Evolutionary conservation across 2,888 invertebrate genomes (phyloP), one percentile per base, ranked within the genome.

Genomic region (Lasioglossum leucozonium): DNA sequence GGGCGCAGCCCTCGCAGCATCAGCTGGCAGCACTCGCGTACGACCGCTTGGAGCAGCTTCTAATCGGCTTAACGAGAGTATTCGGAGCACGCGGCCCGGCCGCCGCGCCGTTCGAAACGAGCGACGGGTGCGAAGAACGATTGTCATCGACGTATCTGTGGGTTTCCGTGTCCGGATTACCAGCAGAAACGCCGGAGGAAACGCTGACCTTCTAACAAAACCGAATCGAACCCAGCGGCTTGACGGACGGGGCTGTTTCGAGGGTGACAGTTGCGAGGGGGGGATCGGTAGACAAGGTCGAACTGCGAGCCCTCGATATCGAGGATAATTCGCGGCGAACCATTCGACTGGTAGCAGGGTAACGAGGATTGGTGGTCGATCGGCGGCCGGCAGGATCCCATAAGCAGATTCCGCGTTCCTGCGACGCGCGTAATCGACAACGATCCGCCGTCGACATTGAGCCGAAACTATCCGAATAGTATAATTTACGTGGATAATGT

Each of bases 31-130:
- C 34, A 10, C 34, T 34, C 34, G 34, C 22, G 3, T 26, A 44
- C 42, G 58, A 42, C 47, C 30, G 51, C n/a, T 8, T 37, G 34
- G 47, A 72, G 37, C 51, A 74, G 73, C 74, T 77, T 74, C 47
- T 79, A 79, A 73, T 85, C 44, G 69, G 85, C 85, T 73, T 77
- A 77, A 80, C 80, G 65, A 85, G 80, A 65, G 42, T 55, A 79
- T 79, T 73, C 76, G 75, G 51, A 40, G 30, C 58, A 58, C 34
- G 74, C 62, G 74, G 81, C 74, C 40, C n/a, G n/a, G n/a, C n/a
- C n/a, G n/a, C n/a, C n/a, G n/a, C n/a, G 71, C 74, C 74, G 77
- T 85, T 85, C 85, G 74, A 65, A 72, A 72, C 80, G 77, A 40
- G 30, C 75, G 77, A 81, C 65, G 55, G n/a, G 62, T 44, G 65